Conservation (phyloP, 2,113 vertebrate genomes). For the Corythornis vintsioides region DNA sequence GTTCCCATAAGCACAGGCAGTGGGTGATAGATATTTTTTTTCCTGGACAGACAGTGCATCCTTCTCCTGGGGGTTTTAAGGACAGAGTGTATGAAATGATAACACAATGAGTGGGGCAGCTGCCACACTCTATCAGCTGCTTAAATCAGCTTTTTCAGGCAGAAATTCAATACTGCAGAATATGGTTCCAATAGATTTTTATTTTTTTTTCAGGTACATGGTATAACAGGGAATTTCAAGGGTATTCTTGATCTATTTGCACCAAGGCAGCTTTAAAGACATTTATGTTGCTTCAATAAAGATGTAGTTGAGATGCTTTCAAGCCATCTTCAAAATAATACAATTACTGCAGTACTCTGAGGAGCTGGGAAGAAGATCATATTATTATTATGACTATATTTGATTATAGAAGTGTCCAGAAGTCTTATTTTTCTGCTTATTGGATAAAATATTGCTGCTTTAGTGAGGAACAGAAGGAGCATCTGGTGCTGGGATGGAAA, state of each 20-base stretch:
- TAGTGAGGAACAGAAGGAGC: neutral
- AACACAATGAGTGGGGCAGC: slow-evolving; percentile 65
- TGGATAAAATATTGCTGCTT: neutral
- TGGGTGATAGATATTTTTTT: slow-evolving; percentile 67
- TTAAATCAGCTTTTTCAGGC: slow-evolving; percentile 73
- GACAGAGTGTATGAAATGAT: slow-evolving; percentile 77
- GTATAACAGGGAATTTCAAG: slow-evolving; percentile 41
- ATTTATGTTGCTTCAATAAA: slow-evolving; percentile 54
- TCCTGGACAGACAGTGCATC: slow-evolving; percentile 67
- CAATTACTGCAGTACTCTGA: neutral
- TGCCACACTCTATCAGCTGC: slow-evolving; percentile 68
- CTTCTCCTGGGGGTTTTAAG: slow-evolving; percentile 73
- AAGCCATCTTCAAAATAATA: neutral
- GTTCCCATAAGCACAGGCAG: slow-evolving; percentile 66
- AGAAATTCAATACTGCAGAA: slow-evolving; percentile 66
- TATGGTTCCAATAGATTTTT: slow-evolving; percentile 58
- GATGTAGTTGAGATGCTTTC: slow-evolving; percentile 1
- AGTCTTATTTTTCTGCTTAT: neutral
- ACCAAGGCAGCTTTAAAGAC: neutral
- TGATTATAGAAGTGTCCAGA: neutral
- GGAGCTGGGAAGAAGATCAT: neutral
- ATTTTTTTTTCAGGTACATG: slow-evolving; percentile 24
- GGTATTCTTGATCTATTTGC: slow-evolving; percentile 38
- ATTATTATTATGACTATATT: neutral
- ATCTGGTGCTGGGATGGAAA: neutral